phyloP scores from a whole-genome alignment of 2,888 invertebrate species.

The Fragum whitleyi region DNA sequence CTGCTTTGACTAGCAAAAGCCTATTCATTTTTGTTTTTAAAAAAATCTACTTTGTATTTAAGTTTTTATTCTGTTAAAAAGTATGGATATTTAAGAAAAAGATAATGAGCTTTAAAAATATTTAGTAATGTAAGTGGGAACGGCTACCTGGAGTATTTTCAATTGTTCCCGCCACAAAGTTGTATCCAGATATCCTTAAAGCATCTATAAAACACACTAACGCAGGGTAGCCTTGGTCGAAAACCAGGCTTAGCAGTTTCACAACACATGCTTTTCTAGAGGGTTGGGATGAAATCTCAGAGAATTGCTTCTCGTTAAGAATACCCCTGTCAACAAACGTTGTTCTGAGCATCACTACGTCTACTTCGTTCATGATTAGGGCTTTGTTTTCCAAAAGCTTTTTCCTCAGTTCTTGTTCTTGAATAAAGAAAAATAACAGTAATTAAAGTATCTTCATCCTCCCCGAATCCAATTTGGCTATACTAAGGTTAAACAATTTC shows the following conservation, averaged over 20 bases:
- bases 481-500: too few relatives aligned
- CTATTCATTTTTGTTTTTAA: too few relatives aligned
- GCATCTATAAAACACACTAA: conserved; percentile 3
- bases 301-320: neutral
- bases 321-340: neutral
- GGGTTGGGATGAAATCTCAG: neutral
- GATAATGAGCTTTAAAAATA: too few relatives aligned
- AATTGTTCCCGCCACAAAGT: neutral
- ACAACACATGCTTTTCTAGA: neutral
- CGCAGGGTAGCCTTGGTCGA: neutral
- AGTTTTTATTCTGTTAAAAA: too few relatives aligned
- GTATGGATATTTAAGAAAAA: too few relatives aligned
- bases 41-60: too few relatives aligned
- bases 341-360: neutral
- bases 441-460: too few relatives aligned
- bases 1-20: too few relatives aligned
- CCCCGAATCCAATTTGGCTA: too few relatives aligned
- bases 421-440: neutral
- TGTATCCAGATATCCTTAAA: conserved; percentile 7
- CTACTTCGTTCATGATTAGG: neutral
- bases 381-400: neutral
- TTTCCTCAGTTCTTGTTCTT: conserved; percentile 1
- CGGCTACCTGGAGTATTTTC: conserved; percentile 21
- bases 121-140: too few relatives aligned
- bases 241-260: neutral